Conservation (phyloP, 2,888 invertebrate genomes). For the Xestia ashworthii region DNA sequence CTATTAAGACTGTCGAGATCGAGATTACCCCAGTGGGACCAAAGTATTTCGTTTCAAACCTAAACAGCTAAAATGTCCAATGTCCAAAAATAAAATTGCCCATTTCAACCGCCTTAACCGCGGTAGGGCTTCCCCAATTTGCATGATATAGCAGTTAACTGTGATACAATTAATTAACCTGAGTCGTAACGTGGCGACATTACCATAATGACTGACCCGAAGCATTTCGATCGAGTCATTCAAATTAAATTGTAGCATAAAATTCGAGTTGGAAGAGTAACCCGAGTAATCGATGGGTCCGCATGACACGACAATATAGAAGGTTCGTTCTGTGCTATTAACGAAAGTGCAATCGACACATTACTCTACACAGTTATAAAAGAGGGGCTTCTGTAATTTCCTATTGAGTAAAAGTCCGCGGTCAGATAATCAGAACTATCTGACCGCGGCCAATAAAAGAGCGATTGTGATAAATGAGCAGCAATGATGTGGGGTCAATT, state of each 20-base stretch:
- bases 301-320: not conserved
- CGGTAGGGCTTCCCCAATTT: conserved; percentile 16
- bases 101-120: not conserved
- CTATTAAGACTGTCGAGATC: not conserved
- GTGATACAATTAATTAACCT: conserved; percentile 27
- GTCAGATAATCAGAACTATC: conserved; percentile 14
- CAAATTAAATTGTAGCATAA: conserved; percentile 35
- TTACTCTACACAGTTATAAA: not conserved
- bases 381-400: not conserved
- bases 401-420: not conserved
- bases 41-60: not conserved
- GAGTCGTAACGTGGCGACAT: conserved; percentile 19
- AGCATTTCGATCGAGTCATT: conserved; percentile 46
- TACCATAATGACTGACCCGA: conserved; percentile 42
- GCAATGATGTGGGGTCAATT: conserved; percentile 70
- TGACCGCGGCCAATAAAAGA: conserved; percentile 66
- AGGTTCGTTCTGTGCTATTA: not conserved
- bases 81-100: not conserved
- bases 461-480: conserved; percentile 69
- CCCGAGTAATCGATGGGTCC: conserved; percentile 13
- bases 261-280: conserved; percentile 7
- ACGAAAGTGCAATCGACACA: not conserved
- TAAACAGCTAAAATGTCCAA: not conserved
- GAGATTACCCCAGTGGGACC: not conserved
- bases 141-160: conserved; percentile 15